These are phyloP conservation scores for Chelonus insularis DNA, from an alignment of 1,140 invertebrate species.

Conservation along the genomic window DNA sequence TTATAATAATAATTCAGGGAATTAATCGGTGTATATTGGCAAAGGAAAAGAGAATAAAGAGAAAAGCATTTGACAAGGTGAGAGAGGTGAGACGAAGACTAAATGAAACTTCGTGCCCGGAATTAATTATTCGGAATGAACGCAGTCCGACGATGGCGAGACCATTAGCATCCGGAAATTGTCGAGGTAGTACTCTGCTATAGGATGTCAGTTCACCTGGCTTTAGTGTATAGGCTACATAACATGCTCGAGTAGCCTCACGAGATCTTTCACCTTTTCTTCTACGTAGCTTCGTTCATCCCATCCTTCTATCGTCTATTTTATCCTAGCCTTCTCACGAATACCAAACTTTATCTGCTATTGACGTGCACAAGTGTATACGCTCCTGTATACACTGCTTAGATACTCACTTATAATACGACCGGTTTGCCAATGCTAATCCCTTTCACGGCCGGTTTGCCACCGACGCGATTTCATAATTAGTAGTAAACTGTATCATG, in stretches of 20 bases:
- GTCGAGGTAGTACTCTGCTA: slow-evolving; percentile 28
- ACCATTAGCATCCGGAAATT: slow-evolving; percentile 59
- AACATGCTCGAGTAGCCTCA: slow-evolving; percentile 9
- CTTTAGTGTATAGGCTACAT: neutral
- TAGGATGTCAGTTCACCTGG: slow-evolving; percentile 11
- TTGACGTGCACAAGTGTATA: slow-evolving; percentile 6
- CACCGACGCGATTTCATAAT: slow-evolving; percentile 25
- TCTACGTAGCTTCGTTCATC: neutral
- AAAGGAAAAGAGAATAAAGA: neutral
- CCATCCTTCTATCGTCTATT: neutral
- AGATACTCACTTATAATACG: slow-evolving; percentile 8
- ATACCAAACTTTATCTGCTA: slow-evolving; percentile 13
- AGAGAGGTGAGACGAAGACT: neutral
- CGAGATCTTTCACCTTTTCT: slow-evolving; percentile 2
- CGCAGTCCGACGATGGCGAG: slow-evolving; percentile 42
- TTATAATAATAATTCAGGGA: too few species aligned
- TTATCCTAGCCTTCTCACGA: neutral
- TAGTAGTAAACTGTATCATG: slow-evolving; percentile 23
- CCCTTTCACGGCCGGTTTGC: slow-evolving; percentile 25
- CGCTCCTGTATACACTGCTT: neutral
- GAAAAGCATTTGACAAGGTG: neutral
- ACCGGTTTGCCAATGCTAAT: slow-evolving; percentile 15
- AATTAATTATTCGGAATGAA: slow-evolving; percentile 59
- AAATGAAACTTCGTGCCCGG: slow-evolving; percentile 36
- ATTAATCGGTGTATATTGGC: neutral